phyloP scores from a whole-genome alignment of 2,888 invertebrate species.

The Phoronis australis region DNA sequence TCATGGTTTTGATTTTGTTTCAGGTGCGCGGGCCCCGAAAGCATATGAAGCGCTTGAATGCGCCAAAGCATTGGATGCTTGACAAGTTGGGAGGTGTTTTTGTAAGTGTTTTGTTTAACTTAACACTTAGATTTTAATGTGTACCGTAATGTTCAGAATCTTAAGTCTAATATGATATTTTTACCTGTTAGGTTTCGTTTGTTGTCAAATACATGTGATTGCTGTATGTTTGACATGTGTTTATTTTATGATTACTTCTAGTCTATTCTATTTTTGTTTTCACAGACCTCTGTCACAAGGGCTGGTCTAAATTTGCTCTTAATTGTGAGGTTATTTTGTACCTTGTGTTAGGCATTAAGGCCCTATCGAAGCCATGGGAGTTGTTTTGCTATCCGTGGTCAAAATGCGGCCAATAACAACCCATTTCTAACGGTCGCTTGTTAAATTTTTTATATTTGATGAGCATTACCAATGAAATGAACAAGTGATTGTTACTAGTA shows the following conservation, averaged over 20 bases:
- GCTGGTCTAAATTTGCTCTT: too few relatives aligned
- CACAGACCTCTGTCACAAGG: too few relatives aligned
- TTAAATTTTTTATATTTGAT: background rate
- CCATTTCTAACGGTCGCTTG: background rate
- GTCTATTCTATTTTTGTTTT: too few relatives aligned
- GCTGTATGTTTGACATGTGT: too few relatives aligned
- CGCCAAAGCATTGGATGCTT: conserved; percentile 99
- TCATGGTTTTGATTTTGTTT: conserved; percentile 23
- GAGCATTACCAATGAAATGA: background rate
- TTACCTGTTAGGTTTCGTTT: background rate
- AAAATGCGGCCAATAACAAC: background rate
- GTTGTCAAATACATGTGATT: too few relatives aligned
- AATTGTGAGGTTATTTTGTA: too few relatives aligned
- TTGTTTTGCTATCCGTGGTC: background rate
- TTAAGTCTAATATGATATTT: background rate
- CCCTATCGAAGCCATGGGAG: background rate
- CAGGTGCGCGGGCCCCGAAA: conserved; percentile 97
- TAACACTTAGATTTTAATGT: background rate
- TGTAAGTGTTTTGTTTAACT: conserved; percentile 44
- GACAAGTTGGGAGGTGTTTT: conserved; percentile 98
- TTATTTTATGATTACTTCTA: too few relatives aligned
- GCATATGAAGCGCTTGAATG: conserved; percentile 98
- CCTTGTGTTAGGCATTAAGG: too few relatives aligned
- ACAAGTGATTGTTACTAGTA: background rate
- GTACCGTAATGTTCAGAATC: background rate